These are phyloP conservation scores for Drosophila fungiperda DNA, from an alignment of 2,888 invertebrate species.

Conservation along the genomic window DNA sequence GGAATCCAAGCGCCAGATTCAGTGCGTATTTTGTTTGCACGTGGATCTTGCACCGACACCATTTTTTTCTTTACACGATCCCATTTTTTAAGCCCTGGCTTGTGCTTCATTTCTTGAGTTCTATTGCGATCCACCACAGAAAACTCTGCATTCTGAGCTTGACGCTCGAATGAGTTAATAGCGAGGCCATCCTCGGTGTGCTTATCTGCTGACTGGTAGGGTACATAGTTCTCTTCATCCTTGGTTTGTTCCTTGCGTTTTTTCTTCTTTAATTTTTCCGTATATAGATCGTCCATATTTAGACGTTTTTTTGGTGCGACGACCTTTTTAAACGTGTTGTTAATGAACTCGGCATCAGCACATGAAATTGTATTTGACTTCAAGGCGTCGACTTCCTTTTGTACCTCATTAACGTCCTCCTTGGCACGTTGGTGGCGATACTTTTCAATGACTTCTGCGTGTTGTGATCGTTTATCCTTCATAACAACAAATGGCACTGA, in stretches of 20 bases:
- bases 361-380: conserved; percentile 71
- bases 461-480: conserved; percentile 93
- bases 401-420: conserved; percentile 74
- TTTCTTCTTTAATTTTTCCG: conserved; percentile 86
- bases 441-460: conserved; percentile 87
- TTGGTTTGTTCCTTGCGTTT: conserved; percentile 85
- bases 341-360: conserved; percentile 87
- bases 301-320: conserved; percentile 86
- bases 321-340: conserved; percentile 87
- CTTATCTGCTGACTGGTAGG: conserved; percentile 93
- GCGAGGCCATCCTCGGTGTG: conserved; percentile 90
- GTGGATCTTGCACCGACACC: conserved; percentile 88
- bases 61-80: conserved; percentile 98
- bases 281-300: conserved; percentile 87
- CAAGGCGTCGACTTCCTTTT: conserved; percentile 56
- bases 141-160: conserved; percentile 91
- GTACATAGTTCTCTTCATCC: conserved; percentile 94
- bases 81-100: conserved; percentile 91
- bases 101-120: conserved; percentile 88
- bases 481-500: conserved; percentile 92
- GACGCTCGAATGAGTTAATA: conserved; percentile 92
- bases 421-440: conserved; percentile 83
- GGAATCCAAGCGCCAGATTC: conserved; percentile 98
- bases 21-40: conserved; percentile 93
- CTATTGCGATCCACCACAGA: conserved; percentile 92